Evolutionary conservation across 2,888 invertebrate genomes (phyloP).

Genomic region (Pantelozetes paolii): DNA sequence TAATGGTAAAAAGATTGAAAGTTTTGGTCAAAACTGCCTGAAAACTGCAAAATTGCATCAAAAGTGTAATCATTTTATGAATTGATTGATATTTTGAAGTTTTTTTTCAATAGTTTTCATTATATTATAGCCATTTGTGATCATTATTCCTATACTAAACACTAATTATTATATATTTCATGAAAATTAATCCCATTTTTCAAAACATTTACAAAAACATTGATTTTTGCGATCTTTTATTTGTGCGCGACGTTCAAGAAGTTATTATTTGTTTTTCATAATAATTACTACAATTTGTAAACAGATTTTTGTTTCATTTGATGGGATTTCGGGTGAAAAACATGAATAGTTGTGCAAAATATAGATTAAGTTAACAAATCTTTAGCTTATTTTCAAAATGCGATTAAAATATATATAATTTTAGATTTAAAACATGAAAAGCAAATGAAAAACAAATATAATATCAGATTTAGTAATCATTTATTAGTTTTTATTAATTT

Average conservation of each 20-base stretch:
- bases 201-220: not conserved
- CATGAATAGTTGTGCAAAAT: no score
- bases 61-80: not conserved
- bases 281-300: constrained; percentile 3
- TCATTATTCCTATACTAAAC: constrained; percentile 4
- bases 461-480: constrained; percentile 5
- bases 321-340: constrained; percentile 29
- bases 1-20: not conserved
- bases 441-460: not conserved
- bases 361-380: constrained; percentile 19
- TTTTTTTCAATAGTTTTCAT: constrained; percentile 9
- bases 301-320: constrained; percentile 24
- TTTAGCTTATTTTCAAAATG: constrained; percentile 14
- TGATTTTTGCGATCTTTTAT: not conserved
- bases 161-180: constrained; percentile 16
- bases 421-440: not conserved
- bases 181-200: constrained; percentile 15
- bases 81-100: constrained; percentile 18
- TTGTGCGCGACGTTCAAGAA: not conserved
- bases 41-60: constrained; percentile 36
- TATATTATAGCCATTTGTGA: constrained; percentile 31
- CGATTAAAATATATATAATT: not conserved
- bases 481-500: constrained; percentile 26
- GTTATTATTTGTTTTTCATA: constrained; percentile 12
- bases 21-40: constrained; percentile 27